Conservation (phyloP, 2,797 vertebrate genomes). For the Coregonus suidteri region DNA sequence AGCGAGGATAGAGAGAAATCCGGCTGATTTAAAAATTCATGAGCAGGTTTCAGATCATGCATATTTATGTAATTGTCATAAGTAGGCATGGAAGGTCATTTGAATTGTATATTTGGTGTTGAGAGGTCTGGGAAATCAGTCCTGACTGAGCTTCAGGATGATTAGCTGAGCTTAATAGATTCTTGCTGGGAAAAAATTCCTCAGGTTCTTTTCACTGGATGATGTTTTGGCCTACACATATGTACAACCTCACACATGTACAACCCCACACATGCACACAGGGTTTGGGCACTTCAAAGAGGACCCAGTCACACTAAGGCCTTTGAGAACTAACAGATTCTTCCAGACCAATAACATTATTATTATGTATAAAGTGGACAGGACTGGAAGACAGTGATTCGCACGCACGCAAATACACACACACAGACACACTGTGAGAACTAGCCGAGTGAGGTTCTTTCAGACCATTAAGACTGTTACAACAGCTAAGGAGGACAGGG, state of each 20-base stretch:
- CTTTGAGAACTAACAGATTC: slow-evolving; percentile 27
- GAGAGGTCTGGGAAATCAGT: slow-evolving; percentile 31
- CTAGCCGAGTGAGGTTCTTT: not conserved
- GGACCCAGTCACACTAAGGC: not conserved
- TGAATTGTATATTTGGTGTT: slow-evolving; percentile 43
- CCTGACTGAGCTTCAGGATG: slow-evolving; percentile 34
- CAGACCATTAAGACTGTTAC: not conserved
- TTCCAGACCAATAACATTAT: slow-evolving; percentile 14
- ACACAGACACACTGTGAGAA: not conserved
- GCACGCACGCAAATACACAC: too few species aligned
- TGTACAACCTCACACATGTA: too few species aligned
- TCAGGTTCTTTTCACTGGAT: not conserved
- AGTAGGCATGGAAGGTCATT: slow-evolving; percentile 34
- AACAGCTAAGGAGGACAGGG: too few species aligned
- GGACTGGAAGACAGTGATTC: slow-evolving; percentile 3
- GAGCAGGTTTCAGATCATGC: slow-evolving; percentile 53
- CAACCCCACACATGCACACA: too few species aligned
- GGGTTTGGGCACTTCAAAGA: not conserved
- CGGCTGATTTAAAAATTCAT: slow-evolving; percentile 58
- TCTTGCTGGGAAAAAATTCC: slow-evolving; percentile 8
- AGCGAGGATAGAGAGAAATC: slow-evolving; percentile 51
- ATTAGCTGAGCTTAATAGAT: slow-evolving; percentile 33
- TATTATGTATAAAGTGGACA: slow-evolving; percentile 17
- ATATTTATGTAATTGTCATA: slow-evolving; percentile 52
- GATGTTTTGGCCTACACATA: not conserved